phyloP scores from a whole-genome alignment of 1,140 invertebrate genomes.

The Dufourea novaeangliae region DNA sequence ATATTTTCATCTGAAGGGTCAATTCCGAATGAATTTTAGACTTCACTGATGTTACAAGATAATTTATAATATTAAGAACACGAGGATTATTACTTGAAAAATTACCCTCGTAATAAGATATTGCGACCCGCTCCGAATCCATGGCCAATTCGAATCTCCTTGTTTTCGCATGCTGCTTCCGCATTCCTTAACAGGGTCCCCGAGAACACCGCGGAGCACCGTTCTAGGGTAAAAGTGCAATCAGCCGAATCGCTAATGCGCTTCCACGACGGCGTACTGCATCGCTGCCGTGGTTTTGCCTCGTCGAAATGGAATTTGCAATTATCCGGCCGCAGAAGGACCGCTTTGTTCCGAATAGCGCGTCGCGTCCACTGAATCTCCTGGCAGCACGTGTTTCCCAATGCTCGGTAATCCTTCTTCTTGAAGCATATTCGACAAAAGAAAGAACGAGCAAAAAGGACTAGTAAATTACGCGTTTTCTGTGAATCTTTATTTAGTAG shows the following conservation, averaged over 20 bases:
- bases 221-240: conserved; percentile 57
- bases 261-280: conserved; percentile 43
- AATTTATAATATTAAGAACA: too few species aligned
- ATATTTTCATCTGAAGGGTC: too few species aligned
- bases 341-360: conserved; percentile 38
- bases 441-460: too few species aligned
- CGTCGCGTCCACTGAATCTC: conserved; percentile 37
- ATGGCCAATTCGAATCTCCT: conserved; percentile 38
- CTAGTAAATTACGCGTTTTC: not conserved
- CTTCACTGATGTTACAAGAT: too few species aligned
- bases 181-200: conserved; percentile 48
- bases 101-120: too few species aligned
- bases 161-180: conserved; percentile 17
- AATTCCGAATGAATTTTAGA: too few species aligned
- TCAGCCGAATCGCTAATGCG: conserved; percentile 64
- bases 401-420: not conserved
- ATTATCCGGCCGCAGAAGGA: conserved; percentile 57
- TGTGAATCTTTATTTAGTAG: conserved; percentile 6
- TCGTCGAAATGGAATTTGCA: conserved; percentile 68
- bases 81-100: too few species aligned
- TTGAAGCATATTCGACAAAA: conserved; percentile 5
- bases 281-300: conserved; percentile 41
- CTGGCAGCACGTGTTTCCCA: conserved; percentile 4
- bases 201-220: conserved; percentile 15
- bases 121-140: not conserved